Evolutionary conservation across 2,113 vertebrate species (phyloP).

Genomic region (Calyptomena viridis): DNA sequence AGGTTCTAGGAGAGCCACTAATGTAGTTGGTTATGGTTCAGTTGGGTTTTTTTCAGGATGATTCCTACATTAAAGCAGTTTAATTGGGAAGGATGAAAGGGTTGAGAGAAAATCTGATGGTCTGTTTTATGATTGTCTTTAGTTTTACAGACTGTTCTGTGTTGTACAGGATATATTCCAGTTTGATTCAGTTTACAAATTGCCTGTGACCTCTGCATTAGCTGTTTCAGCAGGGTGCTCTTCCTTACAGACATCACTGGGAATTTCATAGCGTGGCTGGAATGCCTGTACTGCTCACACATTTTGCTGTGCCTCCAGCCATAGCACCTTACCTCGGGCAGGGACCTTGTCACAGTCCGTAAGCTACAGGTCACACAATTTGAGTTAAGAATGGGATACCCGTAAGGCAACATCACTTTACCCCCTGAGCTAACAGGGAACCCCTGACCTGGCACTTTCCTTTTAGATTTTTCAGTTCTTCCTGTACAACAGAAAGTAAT

Average conservation of each 20-base stretch:
- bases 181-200: background rate
- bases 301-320: background rate
- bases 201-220: background rate
- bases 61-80: background rate
- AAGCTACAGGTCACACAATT: background rate
- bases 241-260: fast-evolving
- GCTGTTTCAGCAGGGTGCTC: background rate
- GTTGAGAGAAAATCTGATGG: background rate
- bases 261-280: background rate
- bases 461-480: background rate
- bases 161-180: background rate
- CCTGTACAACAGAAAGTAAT: background rate
- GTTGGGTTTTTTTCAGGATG: background rate
- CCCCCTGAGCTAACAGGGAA: background rate
- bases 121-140: background rate
- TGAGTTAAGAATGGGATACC: background rate
- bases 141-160: background rate
- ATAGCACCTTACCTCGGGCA: background rate
- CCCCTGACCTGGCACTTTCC: background rate
- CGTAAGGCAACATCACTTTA: background rate
- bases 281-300: background rate
- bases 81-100: background rate
- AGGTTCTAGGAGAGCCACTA: background rate
- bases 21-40: background rate
- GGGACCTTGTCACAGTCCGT: background rate